phyloP scores from a whole-genome alignment of 2,888 invertebrate genomes.

The Andrena chrysosceles region DNA sequence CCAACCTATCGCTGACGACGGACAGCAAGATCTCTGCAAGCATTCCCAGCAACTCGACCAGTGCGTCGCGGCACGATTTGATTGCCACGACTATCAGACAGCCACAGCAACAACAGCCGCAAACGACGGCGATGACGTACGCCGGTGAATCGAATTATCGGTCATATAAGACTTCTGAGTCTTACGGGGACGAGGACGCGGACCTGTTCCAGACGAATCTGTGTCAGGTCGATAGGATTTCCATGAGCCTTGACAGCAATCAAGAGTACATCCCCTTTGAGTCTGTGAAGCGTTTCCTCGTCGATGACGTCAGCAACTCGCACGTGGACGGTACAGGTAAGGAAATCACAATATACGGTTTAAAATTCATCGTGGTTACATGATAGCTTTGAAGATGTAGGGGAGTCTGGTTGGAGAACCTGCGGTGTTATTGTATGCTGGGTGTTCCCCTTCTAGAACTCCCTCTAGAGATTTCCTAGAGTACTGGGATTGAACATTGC shows the following conservation, averaged over 20 bases:
- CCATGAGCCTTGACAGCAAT: constrained; percentile 73
- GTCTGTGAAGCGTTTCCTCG: constrained; percentile 78
- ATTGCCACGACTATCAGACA: constrained; percentile 42
- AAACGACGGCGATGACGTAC: constrained; percentile 30
- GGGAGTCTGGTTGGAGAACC: too few species aligned
- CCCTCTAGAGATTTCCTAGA: too few species aligned
- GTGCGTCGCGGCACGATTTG: constrained; percentile 27
- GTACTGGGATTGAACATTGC: too few species aligned
- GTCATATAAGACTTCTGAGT: constrained; percentile 66
- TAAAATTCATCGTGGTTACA: background rate
- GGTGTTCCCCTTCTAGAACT: too few species aligned
- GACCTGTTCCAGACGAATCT: constrained; percentile 66
- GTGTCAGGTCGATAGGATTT: constrained; percentile 66
- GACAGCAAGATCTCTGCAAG: constrained; percentile 39
- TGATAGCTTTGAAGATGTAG: background rate
- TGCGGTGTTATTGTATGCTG: too few species aligned
- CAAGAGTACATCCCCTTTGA: constrained; percentile 83
- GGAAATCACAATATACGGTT: background rate
- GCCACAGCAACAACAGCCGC: constrained; percentile 47
- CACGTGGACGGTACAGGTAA: constrained; percentile 65
- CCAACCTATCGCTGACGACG: constrained; percentile 45
- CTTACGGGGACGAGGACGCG: constrained; percentile 67
- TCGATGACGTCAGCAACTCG: constrained; percentile 69
- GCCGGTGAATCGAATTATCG: constrained; percentile 56
- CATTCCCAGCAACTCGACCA: constrained; percentile 6